phyloP scores from a whole-genome alignment of 2,113 vertebrate species.

The Periophthalmus modestus region DNA sequence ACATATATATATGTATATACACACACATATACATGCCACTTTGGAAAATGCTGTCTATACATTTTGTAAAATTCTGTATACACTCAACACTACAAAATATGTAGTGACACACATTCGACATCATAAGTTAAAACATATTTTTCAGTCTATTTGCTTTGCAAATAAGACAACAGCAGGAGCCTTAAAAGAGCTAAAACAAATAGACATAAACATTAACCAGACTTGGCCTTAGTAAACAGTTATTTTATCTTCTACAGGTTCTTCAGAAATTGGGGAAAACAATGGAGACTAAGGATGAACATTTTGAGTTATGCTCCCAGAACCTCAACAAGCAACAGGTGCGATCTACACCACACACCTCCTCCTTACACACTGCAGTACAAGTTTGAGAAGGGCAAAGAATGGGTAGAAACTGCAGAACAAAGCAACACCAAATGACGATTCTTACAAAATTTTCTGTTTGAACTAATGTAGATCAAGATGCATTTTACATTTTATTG shows the following conservation, averaged over 20 bases:
- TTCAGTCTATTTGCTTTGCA: neutral
- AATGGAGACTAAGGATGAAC: constrained; percentile 94
- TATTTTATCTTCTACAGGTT: constrained; percentile 76
- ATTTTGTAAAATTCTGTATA: neutral
- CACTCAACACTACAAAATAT: neutral
- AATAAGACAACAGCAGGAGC: neutral
- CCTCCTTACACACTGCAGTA: neutral
- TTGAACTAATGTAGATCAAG: neutral
- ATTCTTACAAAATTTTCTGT: neutral
- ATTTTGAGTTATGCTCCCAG: constrained; percentile 87
- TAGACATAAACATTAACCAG: neutral
- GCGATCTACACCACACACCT: neutral
- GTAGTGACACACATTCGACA: neutral
- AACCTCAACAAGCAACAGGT: constrained; percentile 96
- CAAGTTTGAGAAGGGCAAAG: neutral
- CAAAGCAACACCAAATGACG: neutral
- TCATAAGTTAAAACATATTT: neutral
- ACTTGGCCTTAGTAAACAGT: neutral
- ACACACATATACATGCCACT: too few species aligned
- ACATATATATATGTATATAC: too few species aligned
- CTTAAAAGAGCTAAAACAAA: neutral
- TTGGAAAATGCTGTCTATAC: neutral
- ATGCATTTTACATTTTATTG: neutral
- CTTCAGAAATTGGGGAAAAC: constrained; percentile 96
- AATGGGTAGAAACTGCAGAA: neutral